Evolutionary conservation across 1,140 invertebrate genomes (phyloP).

Genomic region (Bicyclus anynana): DNA sequence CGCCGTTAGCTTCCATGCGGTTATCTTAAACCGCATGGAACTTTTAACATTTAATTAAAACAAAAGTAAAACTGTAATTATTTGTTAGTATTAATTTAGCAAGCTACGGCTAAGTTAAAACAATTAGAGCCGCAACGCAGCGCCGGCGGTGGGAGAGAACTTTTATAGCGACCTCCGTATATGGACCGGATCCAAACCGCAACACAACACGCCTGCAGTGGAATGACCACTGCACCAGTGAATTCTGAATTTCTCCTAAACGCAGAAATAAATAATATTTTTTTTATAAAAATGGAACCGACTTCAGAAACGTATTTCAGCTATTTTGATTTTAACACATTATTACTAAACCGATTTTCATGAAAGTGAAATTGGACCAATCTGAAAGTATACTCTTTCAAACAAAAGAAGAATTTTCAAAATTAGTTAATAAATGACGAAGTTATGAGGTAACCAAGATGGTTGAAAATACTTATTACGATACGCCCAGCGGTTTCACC

Average conservation of each 20-base stretch:
- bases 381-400: too few relatives aligned
- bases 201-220: neutral
- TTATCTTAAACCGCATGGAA: too few relatives aligned
- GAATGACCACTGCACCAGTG: conserved; percentile 1
- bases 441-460: too few relatives aligned
- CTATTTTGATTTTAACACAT: too few relatives aligned
- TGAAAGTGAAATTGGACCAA: too few relatives aligned
- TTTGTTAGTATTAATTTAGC: neutral
- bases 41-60: neutral
- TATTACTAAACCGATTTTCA: too few relatives aligned
- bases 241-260: neutral
- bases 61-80: neutral
- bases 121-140: neutral
- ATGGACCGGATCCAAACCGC: conserved; percentile 1
- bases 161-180: conserved; percentile 4
- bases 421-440: too few relatives aligned
- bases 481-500: too few relatives aligned
- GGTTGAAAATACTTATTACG: too few relatives aligned
- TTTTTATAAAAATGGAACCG: neutral
- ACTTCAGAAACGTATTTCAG: too few relatives aligned
- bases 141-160: neutral
- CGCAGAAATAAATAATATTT: neutral
- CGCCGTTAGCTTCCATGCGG: too few relatives aligned
- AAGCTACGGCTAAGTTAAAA: neutral
- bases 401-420: too few relatives aligned